Evolutionary conservation across 2,888 invertebrate species (phyloP).

Genomic region (Holacanthella duospinosa): DNA sequence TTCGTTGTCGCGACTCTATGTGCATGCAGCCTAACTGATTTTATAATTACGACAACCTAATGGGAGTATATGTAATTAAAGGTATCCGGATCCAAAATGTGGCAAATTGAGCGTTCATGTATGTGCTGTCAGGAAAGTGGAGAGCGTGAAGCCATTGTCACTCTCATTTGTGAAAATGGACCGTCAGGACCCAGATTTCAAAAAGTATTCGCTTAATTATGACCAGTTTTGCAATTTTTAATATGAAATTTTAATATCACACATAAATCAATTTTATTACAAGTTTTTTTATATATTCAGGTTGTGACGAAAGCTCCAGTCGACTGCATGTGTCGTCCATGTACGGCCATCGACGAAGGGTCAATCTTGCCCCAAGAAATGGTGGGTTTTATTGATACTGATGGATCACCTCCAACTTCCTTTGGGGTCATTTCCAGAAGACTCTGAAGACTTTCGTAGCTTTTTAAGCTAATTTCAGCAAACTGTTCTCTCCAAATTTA

Average conservation of each 20-base stretch:
- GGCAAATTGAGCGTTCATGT: conserved; percentile 91
- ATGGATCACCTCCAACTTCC: not conserved
- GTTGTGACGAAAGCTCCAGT: conserved; percentile 83
- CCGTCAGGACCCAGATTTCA: conserved; percentile 71
- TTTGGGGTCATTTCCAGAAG: not conserved
- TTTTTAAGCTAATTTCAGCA: too few relatives aligned
- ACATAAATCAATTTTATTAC: not conserved
- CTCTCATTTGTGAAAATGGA: conserved; percentile 78
- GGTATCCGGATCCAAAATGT: conserved; percentile 90
- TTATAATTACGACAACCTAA: too few relatives aligned
- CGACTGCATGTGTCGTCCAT: conserved; percentile 89
- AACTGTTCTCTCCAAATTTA: too few relatives aligned
- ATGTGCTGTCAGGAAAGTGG: conserved; percentile 93
- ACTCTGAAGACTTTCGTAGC: too few relatives aligned
- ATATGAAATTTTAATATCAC: not conserved
- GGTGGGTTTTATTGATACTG: conserved; percentile 53
- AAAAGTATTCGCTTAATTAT: conserved; percentile 53
- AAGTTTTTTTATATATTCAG: conserved; percentile 43
- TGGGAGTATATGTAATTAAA: too few relatives aligned
- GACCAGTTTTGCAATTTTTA: not conserved
- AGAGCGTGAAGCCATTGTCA: conserved; percentile 78
- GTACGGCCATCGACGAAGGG: conserved; percentile 76
- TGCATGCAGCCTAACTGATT: too few relatives aligned
- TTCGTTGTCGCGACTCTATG: too few relatives aligned
- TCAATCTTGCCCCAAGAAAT: conserved; percentile 82